Evolutionary conservation across 2,797 vertebrate genomes (phyloP).

Genomic region (Megaceryle alcyon): DNA sequence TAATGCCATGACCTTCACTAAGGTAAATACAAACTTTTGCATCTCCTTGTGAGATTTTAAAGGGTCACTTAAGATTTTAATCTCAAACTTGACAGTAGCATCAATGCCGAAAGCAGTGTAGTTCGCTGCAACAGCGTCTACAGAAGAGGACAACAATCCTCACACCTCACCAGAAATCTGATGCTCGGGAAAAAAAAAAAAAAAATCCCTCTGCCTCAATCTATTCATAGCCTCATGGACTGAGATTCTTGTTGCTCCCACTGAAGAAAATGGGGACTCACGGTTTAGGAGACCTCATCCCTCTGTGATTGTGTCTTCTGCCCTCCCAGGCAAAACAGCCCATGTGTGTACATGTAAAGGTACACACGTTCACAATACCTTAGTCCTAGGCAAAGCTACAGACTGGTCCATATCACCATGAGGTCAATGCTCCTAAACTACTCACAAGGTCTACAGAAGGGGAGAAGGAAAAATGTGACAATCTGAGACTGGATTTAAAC

Average conservation of each 20-base stretch:
- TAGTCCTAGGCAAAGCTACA: not conserved
- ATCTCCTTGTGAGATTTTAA: not conserved
- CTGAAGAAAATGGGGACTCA: not conserved
- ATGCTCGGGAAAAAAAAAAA: not conserved
- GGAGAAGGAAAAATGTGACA: not conserved
- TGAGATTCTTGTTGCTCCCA: not conserved
- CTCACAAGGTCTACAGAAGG: not conserved
- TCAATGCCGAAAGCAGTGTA: not conserved
- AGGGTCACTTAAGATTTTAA: not conserved
- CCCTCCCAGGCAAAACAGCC: not conserved
- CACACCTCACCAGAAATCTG: not conserved
- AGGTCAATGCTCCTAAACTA: not conserved
- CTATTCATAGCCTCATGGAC: not conserved
- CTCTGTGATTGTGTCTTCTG: not conserved
- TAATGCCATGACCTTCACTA: not conserved
- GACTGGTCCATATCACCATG: not conserved
- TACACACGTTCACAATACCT: not conserved
- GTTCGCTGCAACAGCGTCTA: not conserved
- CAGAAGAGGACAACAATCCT: not conserved
- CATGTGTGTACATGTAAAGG: accelerated
- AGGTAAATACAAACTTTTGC: not conserved
- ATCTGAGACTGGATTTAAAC: not conserved
- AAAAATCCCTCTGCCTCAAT: not conserved
- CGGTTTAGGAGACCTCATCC: not conserved
- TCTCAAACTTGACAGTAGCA: not conserved